A percentile compares a stretch with the other conserved stretches of the same genome.
Evolutionary conservation across 1,140 invertebrate species (phyloP).

Genomic region (Papilio polyxenes): DNA sequence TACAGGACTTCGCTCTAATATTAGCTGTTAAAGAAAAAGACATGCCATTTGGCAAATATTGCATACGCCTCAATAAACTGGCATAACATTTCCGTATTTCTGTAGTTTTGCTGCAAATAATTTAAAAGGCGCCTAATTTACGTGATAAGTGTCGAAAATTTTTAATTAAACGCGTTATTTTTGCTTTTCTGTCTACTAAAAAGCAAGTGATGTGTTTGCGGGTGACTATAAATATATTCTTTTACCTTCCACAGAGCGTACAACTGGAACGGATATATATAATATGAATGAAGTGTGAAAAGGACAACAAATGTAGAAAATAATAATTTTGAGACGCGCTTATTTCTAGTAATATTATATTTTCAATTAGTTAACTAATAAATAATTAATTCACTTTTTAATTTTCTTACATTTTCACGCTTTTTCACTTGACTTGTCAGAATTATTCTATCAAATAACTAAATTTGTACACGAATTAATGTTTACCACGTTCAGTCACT

Average conservation of each 20-base stretch:
- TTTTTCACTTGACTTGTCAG: no score
- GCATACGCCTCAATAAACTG: not conserved
- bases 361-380: not conserved
- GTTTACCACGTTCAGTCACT: no score
- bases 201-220: not conserved
- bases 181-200: conserved; percentile 4
- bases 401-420: not conserved
- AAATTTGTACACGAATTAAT: no score
- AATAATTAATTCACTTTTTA: not conserved
- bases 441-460: no score
- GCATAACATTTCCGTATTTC: not conserved
- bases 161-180: not conserved
- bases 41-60: not conserved
- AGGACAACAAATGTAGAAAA: conserved; percentile 25
- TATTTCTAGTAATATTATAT: not conserved
- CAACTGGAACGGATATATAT: conserved; percentile 32
- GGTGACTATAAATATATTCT: not conserved
- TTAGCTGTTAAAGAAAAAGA: not conserved
- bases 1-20: not conserved
- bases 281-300: not conserved
- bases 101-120: not conserved
- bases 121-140: not conserved
- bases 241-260: conserved; percentile 27
- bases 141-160: not conserved
- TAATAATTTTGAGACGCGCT: not conserved